Evolutionary conservation across 2,113 vertebrate species (phyloP), one percentile per base, ranked within the genome.

Genomic region (Pedetes capensis): DNA sequence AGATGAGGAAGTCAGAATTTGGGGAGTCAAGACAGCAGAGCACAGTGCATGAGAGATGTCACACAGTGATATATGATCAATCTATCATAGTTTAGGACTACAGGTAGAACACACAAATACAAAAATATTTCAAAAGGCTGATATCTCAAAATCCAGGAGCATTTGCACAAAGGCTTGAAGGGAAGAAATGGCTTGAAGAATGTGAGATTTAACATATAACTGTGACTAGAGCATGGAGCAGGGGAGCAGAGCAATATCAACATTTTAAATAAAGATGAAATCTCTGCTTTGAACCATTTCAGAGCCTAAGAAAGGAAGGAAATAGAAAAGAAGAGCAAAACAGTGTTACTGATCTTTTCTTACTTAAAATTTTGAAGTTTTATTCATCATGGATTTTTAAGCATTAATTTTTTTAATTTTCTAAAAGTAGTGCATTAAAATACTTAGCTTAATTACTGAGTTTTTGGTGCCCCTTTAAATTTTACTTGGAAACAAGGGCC

Each of bases 321-420:
- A n/a, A n/a, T n/a, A n/a, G n/a, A 81, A 85, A 82, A 51, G 12
- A 22, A 59, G n/a, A n/a, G n/a, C n/a, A 74, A 75, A 9, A 49
- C 37, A 68, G 3, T 55, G 42, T 34, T 14, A 82, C n/a, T n/a
- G 25, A 71, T 61, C 14, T 81, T 78, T n/a, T 61, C 69, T 66
- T 14, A 61, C 32, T 88, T 83, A 55, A 91, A 91, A 82, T 51
- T 89, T 74, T 53, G 27, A 55, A n/a, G n/a, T n/a, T n/a, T n/a
- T n/a, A n/a, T n/a, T n/a, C n/a, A n/a, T n/a, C n/a, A n/a, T n/a
- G 74, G 25, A 74, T 74, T 49, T 61, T 0, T 66, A 49, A 27
- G 55, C 23, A n/a, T 74, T 68, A 42, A 29, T 9, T 57, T 8
- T 81, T 84, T 47, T 71, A 9, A 42, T n/a, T 53, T 63, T 74